Evolutionary conservation across 2,888 invertebrate genomes (phyloP).

Genomic region (Oscheius myriophilus): DNA sequence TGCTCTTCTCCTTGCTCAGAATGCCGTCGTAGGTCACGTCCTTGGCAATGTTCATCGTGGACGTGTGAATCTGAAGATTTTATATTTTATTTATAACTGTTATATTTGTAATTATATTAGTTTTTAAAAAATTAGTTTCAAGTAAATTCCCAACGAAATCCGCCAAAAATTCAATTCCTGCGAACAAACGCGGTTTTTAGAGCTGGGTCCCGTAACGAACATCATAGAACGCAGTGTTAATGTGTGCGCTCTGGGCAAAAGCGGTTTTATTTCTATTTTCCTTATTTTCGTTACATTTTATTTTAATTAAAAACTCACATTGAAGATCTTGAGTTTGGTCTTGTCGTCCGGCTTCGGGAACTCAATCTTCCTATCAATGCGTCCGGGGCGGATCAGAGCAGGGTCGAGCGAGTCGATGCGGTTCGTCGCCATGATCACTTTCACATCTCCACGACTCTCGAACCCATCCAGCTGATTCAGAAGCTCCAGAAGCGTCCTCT

Average conservation of each 20-base stretch:
- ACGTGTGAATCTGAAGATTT: constrained; percentile 40
- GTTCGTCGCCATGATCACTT: constrained; percentile 96
- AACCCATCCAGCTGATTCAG: constrained; percentile 97
- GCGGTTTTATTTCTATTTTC: background rate
- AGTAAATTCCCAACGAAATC: too few relatives aligned
- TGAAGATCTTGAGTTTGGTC: constrained; percentile 82
- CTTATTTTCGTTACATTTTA: background rate
- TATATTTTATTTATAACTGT: too few relatives aligned
- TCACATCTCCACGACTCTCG: constrained; percentile 93
- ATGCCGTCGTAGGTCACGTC: constrained; percentile 52
- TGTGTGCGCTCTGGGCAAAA: too few relatives aligned
- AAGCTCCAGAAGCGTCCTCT: constrained; percentile 97
- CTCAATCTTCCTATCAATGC: constrained; percentile 96
- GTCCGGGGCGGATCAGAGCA: constrained; percentile 94
- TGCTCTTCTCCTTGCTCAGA: constrained; percentile 50
- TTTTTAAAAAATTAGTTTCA: too few relatives aligned
- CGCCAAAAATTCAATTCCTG: too few relatives aligned
- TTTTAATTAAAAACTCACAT: constrained; percentile 10
- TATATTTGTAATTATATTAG: too few relatives aligned
- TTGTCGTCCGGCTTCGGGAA: constrained; percentile 97
- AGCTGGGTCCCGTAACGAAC: too few relatives aligned
- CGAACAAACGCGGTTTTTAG: too few relatives aligned
- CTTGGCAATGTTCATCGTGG: constrained; percentile 52
- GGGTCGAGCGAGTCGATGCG: constrained; percentile 98
- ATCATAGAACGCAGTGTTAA: too few relatives aligned